Evolutionary conservation across 2,888 invertebrate genomes (phyloP).

Genomic region (Sarcophaga rosellei): DNA sequence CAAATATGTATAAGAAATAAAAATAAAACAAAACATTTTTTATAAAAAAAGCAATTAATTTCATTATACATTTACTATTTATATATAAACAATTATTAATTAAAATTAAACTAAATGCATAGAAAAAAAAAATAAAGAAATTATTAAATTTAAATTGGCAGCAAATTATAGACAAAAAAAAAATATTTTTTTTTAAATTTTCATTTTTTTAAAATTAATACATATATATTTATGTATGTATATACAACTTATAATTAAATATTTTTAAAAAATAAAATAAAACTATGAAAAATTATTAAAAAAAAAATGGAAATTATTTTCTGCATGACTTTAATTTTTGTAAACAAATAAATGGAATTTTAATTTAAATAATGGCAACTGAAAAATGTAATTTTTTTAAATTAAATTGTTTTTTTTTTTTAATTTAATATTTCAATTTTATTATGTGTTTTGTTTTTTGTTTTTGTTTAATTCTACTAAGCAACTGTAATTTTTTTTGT

Average conservation of each 20-base stretch:
- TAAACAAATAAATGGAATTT: constrained; percentile 14
- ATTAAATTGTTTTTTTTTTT: not conserved
- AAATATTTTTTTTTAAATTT: constrained; percentile 31
- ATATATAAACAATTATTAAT: constrained; percentile 45
- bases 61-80: constrained; percentile 60
- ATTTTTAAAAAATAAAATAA: constrained; percentile 31
- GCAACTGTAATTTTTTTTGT: constrained; percentile 64
- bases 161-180: constrained; percentile 60
- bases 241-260: constrained; percentile 60
- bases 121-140: constrained; percentile 45
- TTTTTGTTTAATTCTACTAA: constrained; percentile 60
- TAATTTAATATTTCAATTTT: too few relatives aligned
- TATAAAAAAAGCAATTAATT: constrained; percentile 40
- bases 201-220: not conserved
- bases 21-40: constrained; percentile 37
- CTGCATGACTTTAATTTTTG: constrained; percentile 39
- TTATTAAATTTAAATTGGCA: constrained; percentile 66
- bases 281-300: constrained; percentile 20
- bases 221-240: constrained; percentile 33
- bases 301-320: constrained; percentile 32
- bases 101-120: constrained; percentile 54
- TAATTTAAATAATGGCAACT: not conserved
- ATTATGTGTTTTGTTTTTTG: constrained; percentile 22
- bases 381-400: not conserved
- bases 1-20: constrained; percentile 23